Evolutionary conservation across 2,113 vertebrate genomes (phyloP).

Genomic region (Bubo scandiacus): DNA sequence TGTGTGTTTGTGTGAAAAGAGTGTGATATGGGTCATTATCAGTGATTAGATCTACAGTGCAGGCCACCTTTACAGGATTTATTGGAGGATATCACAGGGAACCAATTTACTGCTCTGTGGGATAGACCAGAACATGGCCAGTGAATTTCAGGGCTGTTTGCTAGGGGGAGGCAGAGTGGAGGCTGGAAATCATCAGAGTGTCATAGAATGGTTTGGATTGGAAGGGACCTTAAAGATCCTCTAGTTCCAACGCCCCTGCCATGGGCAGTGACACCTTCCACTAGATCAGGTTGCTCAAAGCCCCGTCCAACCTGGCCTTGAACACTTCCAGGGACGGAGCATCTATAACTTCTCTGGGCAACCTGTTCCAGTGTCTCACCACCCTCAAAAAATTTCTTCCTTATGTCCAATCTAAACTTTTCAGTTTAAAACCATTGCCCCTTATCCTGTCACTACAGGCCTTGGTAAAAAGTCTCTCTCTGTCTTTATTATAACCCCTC

Average conservation of each 20-base stretch:
- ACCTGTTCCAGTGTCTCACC: too few relatives aligned
- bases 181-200: not conserved
- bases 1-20: not conserved
- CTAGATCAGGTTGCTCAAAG: not conserved
- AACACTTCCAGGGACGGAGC: not conserved
- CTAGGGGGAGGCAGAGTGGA: not conserved
- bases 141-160: not conserved
- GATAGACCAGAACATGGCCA: not conserved
- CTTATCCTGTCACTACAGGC: not conserved
- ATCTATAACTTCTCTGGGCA: too few relatives aligned
- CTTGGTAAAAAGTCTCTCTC: not conserved
- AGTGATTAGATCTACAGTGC: not conserved
- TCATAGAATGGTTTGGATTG: not conserved
- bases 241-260: not conserved
- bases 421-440: not conserved
- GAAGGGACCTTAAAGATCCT: not conserved
- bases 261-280: not conserved
- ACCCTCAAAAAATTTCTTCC: too few relatives aligned
- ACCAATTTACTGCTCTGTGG: not conserved
- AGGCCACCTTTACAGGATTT: not conserved
- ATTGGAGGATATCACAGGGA: not conserved
- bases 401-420: not conserved
- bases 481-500: not conserved
- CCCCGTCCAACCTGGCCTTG: not conserved
- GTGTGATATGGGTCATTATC: not conserved